Evolutionary conservation across 2,113 vertebrate genomes (phyloP).

Genomic region (Rhinogobius similis): DNA sequence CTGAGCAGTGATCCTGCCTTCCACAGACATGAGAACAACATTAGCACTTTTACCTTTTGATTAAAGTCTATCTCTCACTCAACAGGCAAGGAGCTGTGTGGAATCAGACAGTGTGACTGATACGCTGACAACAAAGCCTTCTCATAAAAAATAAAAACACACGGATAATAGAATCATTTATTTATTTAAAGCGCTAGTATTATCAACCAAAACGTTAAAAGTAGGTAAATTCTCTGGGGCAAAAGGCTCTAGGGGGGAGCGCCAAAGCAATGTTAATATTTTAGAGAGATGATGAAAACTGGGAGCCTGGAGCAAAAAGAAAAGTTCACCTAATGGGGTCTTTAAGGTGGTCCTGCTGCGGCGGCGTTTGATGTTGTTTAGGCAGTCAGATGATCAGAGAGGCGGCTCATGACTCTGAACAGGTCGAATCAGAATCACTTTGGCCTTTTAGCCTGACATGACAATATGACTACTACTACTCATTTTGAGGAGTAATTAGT

Average conservation of each 20-base stretch:
- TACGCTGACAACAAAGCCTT: constrained; percentile 5
- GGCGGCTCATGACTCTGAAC: neutral
- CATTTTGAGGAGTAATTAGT: neutral
- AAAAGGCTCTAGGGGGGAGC: neutral
- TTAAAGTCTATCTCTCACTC: constrained; percentile 44
- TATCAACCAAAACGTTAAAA: constrained; percentile 1
- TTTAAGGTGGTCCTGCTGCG: constrained; percentile 10
- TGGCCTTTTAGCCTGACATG: neutral
- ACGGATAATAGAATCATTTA: neutral
- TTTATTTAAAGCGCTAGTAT: neutral
- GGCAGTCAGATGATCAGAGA: neutral
- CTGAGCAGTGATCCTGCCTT: constrained; percentile 57
- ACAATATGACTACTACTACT: neutral
- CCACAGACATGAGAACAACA: constrained; percentile 52
- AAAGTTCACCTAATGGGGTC: constrained; percentile 10
- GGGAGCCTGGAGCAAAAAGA: constrained; percentile 7
- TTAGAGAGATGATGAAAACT: constrained; percentile 4
- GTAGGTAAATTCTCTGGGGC: constrained; percentile 6
- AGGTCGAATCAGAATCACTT: neutral
- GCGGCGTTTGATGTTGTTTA: constrained; percentile 4
- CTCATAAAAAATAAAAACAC: neutral
- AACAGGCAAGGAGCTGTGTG: constrained; percentile 24
- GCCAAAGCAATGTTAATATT: constrained; percentile 5
- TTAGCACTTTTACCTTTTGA: constrained; percentile 43
- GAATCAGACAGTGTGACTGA: constrained; percentile 11